Evolutionary conservation across 2,888 invertebrate genomes (phyloP), one percentile per base, ranked within the genome.

Genomic region (Aquatica leii): DNA sequence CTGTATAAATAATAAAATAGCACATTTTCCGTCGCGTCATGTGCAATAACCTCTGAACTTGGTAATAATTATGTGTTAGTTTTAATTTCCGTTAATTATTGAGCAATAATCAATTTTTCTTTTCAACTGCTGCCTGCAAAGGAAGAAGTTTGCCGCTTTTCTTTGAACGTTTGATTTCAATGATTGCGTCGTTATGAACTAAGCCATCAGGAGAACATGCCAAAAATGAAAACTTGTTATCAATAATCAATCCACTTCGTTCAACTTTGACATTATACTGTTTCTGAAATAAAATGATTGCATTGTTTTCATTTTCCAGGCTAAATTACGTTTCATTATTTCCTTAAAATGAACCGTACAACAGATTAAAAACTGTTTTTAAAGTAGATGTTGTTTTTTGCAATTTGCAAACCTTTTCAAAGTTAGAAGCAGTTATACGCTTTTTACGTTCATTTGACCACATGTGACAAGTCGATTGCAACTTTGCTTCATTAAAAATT

Each of bases 71-170:
- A 9, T 31, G 31, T 4, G 4, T 31, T 6, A 8, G 40, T 40
- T 40, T 40, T 11, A 40, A 12, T 9, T 31, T 6, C 31, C 40
- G 14, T 40, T 40, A 5, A n/a, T 12, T 12, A 40, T 5, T 12
- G 12, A 40, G 11, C 40, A 40, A 40, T 40, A 40, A 40, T 40
- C 40, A 40, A 40, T 40, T 40, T 40, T 40, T 11, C 14, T 40
- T 40, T 40, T 40, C n/a, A 8, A 40, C n/a, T 40, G 12, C 14
- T 12, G 40, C 40, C 6, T 40, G n/a, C 6, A 12, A n/a, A n/a
- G 40, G 40, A 4, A 12, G 3, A 8, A 40, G 12, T 4, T 12
- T 9, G 3, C 40, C 40, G 14, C n/a, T n/a, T 40, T 40, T 40
- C 4, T 40, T 12, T 12, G 40, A 40, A 40, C 40, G 6, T 40